Base-by-base conservation (phyloP, 2,888 invertebrate species). In the Serrognathus titanus region DNA sequence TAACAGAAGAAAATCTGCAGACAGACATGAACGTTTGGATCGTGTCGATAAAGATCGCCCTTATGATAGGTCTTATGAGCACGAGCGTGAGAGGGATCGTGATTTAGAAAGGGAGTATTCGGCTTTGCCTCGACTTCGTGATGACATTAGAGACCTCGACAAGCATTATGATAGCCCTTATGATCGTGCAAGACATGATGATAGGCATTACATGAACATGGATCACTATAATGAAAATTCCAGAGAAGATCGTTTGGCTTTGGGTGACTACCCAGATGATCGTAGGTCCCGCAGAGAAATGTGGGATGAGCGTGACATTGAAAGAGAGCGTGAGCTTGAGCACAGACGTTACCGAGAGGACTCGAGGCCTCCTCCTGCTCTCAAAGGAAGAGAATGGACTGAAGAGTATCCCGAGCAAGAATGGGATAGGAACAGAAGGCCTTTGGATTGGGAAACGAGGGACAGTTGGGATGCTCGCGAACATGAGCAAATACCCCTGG, bases 401-500 rank as follows among this genome's bases (percentile, higher is more conserved):
- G 64, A 66, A 3, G 74, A 75, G 24, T 74, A 72, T 66, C 63
- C 69, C 9, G 83, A 83, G 57, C 80, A 81, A 46, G 78, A 77
- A 37, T 75, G 77, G 75, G 63, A 75, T 37, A 78, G 75, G 61
- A 79, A 77, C 59, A 80, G 83, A 38, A 80, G 83, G 65, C 81
- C 80, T 39, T 55, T 74, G 50, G 82, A 84, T 12, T 83, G 84
- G 84, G 82, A 76, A 55, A 69, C 60, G 43, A 65, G 72, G 41
- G 75, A 73, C 46, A 72, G 71, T 58, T 77, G 77, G 74, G 77
- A 77, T 48, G 68, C 61, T 43, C 59, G 73, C 16, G 77, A 77
- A 24, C 73, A 72, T 53, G 73, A 74, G 51, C 70, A 69, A 59
- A 51, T 66, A 11, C 62, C 67, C 12, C 49, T 63, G 3, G 63